phyloP scores from a whole-genome alignment of 2,113 vertebrate genomes.

The Amphiprion ocellaris region DNA sequence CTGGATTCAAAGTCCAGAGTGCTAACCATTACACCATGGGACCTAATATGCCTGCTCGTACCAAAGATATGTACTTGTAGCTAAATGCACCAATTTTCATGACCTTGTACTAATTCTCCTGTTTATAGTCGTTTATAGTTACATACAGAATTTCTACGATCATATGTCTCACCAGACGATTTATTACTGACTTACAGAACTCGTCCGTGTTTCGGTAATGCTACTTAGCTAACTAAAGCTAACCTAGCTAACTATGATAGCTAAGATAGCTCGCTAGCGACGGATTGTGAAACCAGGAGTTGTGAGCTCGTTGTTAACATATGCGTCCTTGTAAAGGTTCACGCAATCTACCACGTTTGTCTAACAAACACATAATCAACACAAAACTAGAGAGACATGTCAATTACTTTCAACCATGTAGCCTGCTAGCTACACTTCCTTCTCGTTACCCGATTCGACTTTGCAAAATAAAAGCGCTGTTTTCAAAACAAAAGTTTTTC shows the following conservation, averaged over 20 bases:
- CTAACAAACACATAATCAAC: not conserved
- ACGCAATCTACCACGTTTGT: not conserved
- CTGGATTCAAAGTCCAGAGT: conserved; percentile 92
- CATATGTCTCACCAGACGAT: not conserved
- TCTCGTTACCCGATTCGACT: not conserved
- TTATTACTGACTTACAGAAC: not conserved
- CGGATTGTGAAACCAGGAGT: not conserved
- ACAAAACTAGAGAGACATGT: not conserved
- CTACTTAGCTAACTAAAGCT: conserved; percentile 12
- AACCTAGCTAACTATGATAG: conserved; percentile 22
- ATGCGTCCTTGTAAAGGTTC: not conserved
- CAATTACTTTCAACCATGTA: not conserved
- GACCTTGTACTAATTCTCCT: too few relatives aligned
- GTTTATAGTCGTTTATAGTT: not conserved
- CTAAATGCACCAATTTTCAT: too few relatives aligned
- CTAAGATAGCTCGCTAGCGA: conserved; percentile 6
- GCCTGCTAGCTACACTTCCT: not conserved
- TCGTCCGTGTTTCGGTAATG: not conserved
- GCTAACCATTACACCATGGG: conserved; percentile 91
- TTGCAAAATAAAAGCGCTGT: conserved; percentile 50
- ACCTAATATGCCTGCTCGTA: conserved; percentile 47
- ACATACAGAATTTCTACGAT: not conserved
- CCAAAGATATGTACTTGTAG: too few relatives aligned
- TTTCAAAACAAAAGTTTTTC: conserved; percentile 63
- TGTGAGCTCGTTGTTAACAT: not conserved